A percentile compares a stretch with the other conserved stretches of the same genome.
Evolutionary conservation across 2,113 vertebrate genomes (phyloP).

Genomic region (Colistium nudipinnis): DNA sequence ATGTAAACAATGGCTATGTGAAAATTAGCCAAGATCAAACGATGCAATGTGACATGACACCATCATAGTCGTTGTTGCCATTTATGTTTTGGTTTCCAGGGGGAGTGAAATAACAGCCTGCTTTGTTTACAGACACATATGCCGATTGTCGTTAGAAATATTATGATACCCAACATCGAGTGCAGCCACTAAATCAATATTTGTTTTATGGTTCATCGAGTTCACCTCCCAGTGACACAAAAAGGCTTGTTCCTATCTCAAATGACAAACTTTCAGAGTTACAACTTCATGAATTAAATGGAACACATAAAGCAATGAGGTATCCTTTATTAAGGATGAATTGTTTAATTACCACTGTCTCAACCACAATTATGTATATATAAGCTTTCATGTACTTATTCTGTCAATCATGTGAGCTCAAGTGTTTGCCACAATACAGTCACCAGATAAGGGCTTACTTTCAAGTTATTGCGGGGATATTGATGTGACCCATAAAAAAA

Average conservation of each 20-base stretch:
- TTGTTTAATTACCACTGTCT: background rate
- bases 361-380: background rate
- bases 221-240: background rate
- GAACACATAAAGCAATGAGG: background rate
- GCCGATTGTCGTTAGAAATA: background rate
- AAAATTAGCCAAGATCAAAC: background rate
- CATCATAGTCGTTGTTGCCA: background rate
- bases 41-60: background rate
- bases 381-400: background rate
- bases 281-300: background rate
- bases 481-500: background rate
- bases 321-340: background rate
- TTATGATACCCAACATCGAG: background rate
- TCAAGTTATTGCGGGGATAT: background rate
- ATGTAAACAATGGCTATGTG: background rate
- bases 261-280: background rate
- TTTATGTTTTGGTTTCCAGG: background rate
- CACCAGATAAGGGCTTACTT: background rate
- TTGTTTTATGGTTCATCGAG: background rate
- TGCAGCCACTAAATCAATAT: background rate
- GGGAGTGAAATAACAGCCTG: background rate
- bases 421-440: background rate
- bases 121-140: slow-evolving; percentile 3
- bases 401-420: background rate
- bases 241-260: background rate